Base-by-base conservation (phyloP, 2,797 vertebrate species). In the Sus cebifrons region DNA sequence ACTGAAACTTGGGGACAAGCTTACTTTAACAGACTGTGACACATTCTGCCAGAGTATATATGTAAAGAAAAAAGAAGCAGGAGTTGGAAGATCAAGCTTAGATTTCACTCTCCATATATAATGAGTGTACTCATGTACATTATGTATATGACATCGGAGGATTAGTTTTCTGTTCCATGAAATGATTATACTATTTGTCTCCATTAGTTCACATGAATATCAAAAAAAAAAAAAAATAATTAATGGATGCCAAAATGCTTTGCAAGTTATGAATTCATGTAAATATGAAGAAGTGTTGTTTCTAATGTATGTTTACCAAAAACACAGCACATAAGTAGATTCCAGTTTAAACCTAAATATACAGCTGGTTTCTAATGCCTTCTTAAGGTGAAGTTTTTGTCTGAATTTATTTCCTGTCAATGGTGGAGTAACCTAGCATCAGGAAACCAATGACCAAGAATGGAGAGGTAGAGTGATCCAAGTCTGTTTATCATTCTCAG, bases 21-120 rank as follows among this genome's bases (percentile, higher is more conserved):
- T 88, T 32, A 0, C 86, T 78, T 89, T 97, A 93, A 14, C 13
- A 92, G n/a, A 40, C 1, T 93, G 79, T 67, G 49, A 92, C 13
- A 77, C n/a, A 77, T 70, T 73, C 29, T 93, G 52, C 1, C 49
- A 92, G 84, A 73, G 0, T 1, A 96, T 79, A 4, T 82, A 0
- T 21, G 40, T 52, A 25, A 86, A 93, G 2, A 12, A 86, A 79
- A 52, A 94, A 82, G 4, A 89, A 58, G 13, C 60, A 14, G 12
- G 32, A 49, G 6, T 21, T 82, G n/a, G 14, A 56, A 64, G 29
- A 17, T 6, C 8, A 84, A 49, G 1, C 36, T 75, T 74, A 65
- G 14, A 60, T 49, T 20, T 40, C 17, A 13, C 6, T 81, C 73
- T n/a, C 32, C 20, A 65, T 3, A 4, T 21, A 56, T 3, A 75